A percentile compares a stretch with the other conserved stretches of the same genome.
phyloP scores from a whole-genome alignment of 92 coral and sea anemone species.

The Umimayanthus kanabou region DNA sequence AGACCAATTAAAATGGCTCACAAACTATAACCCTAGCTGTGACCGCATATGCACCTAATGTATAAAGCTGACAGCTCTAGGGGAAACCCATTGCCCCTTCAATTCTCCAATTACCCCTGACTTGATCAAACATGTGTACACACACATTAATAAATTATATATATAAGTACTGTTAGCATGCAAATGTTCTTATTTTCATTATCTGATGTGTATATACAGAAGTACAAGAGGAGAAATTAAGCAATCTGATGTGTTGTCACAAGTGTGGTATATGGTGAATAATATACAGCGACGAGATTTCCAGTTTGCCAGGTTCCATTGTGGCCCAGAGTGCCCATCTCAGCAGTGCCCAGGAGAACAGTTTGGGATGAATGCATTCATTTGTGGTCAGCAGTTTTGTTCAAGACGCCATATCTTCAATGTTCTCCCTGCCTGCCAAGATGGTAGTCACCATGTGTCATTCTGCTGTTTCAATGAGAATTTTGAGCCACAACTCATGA shows the following conservation, averaged over 20 bases:
- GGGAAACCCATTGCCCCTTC: too few species aligned
- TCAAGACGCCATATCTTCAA: slow-evolving; percentile 57
- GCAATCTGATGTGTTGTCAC: slow-evolving; percentile 52
- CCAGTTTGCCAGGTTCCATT: slow-evolving; percentile 54
- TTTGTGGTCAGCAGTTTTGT: slow-evolving; percentile 9
- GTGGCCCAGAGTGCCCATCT: slow-evolving; percentile 69
- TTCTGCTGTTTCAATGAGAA: slow-evolving; percentile 50
- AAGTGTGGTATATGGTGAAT: slow-evolving; percentile 53
- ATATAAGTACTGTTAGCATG: too few species aligned
- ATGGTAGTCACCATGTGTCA: slow-evolving; percentile 5
- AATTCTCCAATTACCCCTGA: too few species aligned
- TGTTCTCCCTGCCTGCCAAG: slow-evolving; percentile 48
- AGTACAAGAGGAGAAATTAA: neutral
- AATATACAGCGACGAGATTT: slow-evolving; percentile 53
- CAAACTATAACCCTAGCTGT: too few species aligned
- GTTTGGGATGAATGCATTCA: slow-evolving; percentile 18
- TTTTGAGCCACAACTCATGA: slow-evolving; percentile 46
- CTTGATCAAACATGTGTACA: too few species aligned
- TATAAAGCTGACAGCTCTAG: too few species aligned
- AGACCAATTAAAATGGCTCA: too few species aligned
- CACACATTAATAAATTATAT: too few species aligned
- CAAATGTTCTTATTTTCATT: neutral
- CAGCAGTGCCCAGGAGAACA: slow-evolving; percentile 54
- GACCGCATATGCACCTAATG: too few species aligned
- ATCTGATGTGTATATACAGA: neutral